phyloP scores from a whole-genome alignment of 1,140 invertebrate species.

The Ganaspis sp. region DNA sequence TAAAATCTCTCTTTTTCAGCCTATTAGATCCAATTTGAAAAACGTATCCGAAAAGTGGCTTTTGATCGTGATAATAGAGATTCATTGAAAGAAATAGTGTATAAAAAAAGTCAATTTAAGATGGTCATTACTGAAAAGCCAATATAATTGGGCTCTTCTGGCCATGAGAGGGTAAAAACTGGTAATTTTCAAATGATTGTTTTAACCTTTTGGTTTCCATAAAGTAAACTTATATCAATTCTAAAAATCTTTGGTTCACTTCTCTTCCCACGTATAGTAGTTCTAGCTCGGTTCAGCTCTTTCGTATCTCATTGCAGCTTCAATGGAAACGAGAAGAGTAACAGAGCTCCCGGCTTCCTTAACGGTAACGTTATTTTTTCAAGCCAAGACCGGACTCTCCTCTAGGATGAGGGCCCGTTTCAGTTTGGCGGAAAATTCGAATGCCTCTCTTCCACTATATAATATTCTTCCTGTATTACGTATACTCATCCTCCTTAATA shows the following conservation, averaged over 20 bases:
- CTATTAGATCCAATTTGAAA: too few relatives aligned
- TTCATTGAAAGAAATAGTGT: too few relatives aligned
- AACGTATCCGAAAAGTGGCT: too few relatives aligned
- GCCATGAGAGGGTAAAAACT: neutral
- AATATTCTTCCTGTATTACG: neutral
- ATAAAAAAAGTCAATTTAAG: too few relatives aligned
- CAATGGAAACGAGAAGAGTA: constrained; percentile 28
- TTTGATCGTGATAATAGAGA: too few relatives aligned
- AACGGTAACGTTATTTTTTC: constrained; percentile 20
- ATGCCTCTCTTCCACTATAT: neutral
- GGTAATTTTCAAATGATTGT: neutral
- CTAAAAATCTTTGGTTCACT: constrained; percentile 6
- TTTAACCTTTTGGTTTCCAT: neutral
- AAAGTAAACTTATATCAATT: constrained; percentile 1
- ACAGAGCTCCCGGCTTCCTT: constrained; percentile 16
- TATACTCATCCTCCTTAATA: neutral
- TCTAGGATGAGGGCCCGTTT: neutral
- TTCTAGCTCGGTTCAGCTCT: neutral
- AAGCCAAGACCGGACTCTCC: neutral
- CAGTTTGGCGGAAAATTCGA: constrained; percentile 5
- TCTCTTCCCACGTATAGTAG: constrained; percentile 11
- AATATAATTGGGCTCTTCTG: neutral
- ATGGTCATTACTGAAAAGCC: too few relatives aligned
- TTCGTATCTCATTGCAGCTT: constrained; percentile 20
- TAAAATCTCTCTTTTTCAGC: too few relatives aligned